Base-by-base conservation (phyloP, 2,113 vertebrate species). In the Piaya cayana region DNA sequence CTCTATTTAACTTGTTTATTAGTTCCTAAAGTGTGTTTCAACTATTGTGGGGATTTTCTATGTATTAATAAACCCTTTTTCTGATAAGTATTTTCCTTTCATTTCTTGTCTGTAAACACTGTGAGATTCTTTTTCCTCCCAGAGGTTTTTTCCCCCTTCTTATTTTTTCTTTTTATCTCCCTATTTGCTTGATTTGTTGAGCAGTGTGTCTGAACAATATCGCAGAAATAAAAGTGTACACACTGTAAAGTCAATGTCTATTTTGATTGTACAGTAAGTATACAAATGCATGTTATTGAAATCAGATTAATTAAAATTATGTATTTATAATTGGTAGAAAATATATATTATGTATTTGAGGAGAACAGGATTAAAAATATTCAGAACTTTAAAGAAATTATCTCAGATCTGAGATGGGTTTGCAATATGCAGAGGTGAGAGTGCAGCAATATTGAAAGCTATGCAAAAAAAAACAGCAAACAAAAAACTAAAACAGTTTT, bases 11-110 rank as follows among this genome's bases (percentile, higher is more conserved):
- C 94, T 97, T 97, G 96, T 98, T 97, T 97, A 97, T 97, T 98
- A 97, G 97, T 97, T 98, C 96, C 96, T 94, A 96, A 98, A 98
- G 97, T 97, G 98, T 98, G 97, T 97, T 98, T 97, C 97, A 97
- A 97, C 93, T 97, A 95, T 97, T 97, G 98, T 98, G 98, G 97
- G 89, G 85, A 96, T 97, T 98, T 97, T 96, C 90, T 96, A 97
- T 97, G 96, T 98, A 95, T 94, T 94, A 97, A 97, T 94, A 97
- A 98, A 97, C 82, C 96, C 80, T 91, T 98, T 98, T 98, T 98
- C 90, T 21, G 89, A 97, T 93, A 86, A 95, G 91, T 95, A 96
- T 89, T 96, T 96, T 94, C 94, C 85, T 93, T 88, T 93, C 92
- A 65, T 93, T 90, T 93, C 95, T 97, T 86, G 88, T 97, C 96